Evolutionary conservation across 2,113 vertebrate species (phyloP), one percentile per base, ranked within the genome.

Genomic region (Brachirus orientalis): DNA sequence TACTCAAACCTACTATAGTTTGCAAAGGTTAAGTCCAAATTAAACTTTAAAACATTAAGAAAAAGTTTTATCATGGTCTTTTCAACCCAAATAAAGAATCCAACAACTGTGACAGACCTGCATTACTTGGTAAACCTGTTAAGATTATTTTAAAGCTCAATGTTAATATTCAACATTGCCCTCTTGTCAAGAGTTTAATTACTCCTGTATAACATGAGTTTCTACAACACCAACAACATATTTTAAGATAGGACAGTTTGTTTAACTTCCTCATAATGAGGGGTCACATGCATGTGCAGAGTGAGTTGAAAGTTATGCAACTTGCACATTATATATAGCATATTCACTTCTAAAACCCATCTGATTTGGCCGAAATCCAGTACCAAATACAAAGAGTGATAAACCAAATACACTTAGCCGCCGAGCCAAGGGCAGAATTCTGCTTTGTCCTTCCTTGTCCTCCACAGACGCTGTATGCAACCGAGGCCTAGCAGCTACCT

Each of bases 361-460:
- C 33, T 10, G 0, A 44, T 4, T 18, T 1, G 10, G 1, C 4
- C 1, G 43, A 36, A 6, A 60, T 20, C 3, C 7, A 17, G 1
- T 0, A 20, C 44, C 9, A 9, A 20, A 7, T n/a, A n/a, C 0
- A 0, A 46, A 43, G n/a, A 28, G 2, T 1, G 7, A 28, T 12
- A 52, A 0, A 1, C 0, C 10, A 11, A 3, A 44, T 3, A 3
- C 19, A 35, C 11, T 43, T 11, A 7, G 20, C 68, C 64, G 58
- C 51, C 36, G 19, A 14, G 41, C 19, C n/a, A 37, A 17, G 59
- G 10, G 8, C 22, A 10, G 60, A 38, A 17, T 8, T 35, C 5
- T 45, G 35, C 60, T 74, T 77, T 91, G 89, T 62, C 90, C 91
- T 91, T 91, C 85, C 62, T 59, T 88, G 90, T 79, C 90, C 91